Percentiles rank a stretch among this genome's conserved stretches.
Conservation (phyloP, 2,888 invertebrate genomes). For the Catocala fraxini region DNA sequence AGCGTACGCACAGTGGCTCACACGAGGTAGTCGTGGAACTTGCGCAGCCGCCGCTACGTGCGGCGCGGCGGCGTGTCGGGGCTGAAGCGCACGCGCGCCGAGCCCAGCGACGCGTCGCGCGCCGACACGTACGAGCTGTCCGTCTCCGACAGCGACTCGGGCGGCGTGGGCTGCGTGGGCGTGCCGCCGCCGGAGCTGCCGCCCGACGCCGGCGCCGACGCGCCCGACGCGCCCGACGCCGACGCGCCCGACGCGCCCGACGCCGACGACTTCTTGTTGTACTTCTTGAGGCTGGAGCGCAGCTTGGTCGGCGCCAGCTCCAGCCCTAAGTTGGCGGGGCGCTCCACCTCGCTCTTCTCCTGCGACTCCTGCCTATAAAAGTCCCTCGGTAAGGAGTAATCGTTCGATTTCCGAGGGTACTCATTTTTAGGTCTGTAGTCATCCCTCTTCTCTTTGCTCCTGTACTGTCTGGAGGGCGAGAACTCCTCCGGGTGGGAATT, state of each 20-base stretch:
- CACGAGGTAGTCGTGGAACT: constrained; percentile 85
- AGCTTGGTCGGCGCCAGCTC: constrained; percentile 90
- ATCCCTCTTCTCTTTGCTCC: constrained; percentile 63
- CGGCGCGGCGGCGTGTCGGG: constrained; percentile 88
- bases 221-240: too few species aligned
- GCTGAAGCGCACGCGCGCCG: constrained; percentile 93
- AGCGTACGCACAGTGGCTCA: constrained; percentile 63
- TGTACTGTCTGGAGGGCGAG: constrained; percentile 74
- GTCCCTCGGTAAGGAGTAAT: constrained; percentile 77
- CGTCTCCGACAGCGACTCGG: constrained; percentile 93
- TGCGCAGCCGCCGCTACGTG: constrained; percentile 84
- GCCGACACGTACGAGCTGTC: constrained; percentile 96
- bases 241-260: too few species aligned
- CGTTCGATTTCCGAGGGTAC: constrained; percentile 73
- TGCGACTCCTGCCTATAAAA: constrained; percentile 75
- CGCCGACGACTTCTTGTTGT: constrained; percentile 79
- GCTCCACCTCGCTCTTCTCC: constrained; percentile 72
- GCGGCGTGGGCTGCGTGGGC: constrained; percentile 94
- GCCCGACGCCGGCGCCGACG: constrained; percentile 55
- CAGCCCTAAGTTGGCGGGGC: constrained; percentile 87
- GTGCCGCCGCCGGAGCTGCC: constrained; percentile 90
- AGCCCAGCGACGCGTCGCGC: constrained; percentile 90
- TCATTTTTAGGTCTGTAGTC: constrained; percentile 75
- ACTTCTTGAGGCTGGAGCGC: constrained; percentile 93
- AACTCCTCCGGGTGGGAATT: constrained; percentile 85